Percentiles rank a stretch among this genome's conserved stretches.
phyloP scores from a whole-genome alignment of 1,140 invertebrate genomes.

The Patella vulgata region DNA sequence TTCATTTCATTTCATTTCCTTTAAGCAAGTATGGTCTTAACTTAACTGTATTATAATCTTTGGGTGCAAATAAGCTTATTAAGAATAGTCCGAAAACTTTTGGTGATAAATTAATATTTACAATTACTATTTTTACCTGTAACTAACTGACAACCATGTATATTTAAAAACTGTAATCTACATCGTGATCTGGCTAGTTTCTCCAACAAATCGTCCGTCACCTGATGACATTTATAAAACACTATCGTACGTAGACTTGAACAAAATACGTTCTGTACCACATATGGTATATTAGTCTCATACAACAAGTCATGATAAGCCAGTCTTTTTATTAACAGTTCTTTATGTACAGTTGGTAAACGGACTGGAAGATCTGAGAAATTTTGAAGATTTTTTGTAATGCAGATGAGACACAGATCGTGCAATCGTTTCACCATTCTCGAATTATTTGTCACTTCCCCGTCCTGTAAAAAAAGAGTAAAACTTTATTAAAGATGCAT shows the following conservation, averaged over 20 bases:
- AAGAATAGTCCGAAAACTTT: no score
- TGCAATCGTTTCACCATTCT: slow-evolving; percentile 50
- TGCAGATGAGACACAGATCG: slow-evolving; percentile 47
- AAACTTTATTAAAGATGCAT: no score
- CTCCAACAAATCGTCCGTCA: slow-evolving; percentile 44
- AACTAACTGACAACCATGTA: slow-evolving; percentile 38
- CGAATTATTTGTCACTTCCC: no score
- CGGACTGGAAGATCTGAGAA: slow-evolving; percentile 35
- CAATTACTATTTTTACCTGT: slow-evolving; percentile 38
- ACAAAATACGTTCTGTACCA: slow-evolving; percentile 45
- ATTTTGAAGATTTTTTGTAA: slow-evolving; percentile 36
- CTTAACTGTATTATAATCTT: no score
- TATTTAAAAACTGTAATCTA: slow-evolving; percentile 38
- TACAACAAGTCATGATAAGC: slow-evolving; percentile 47
- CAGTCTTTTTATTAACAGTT: slow-evolving; percentile 46
- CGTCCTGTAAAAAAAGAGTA: no score
- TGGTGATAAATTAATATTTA: no score
- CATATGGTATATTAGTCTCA: slow-evolving; percentile 33
- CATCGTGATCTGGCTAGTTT: slow-evolving; percentile 35
- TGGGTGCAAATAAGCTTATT: no score
- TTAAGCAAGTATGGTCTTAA: no score
- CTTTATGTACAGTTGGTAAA: slow-evolving; percentile 52
- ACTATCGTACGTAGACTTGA: slow-evolving; percentile 35
- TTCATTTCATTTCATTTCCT: no score
- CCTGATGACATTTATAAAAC: slow-evolving; percentile 49